Evolutionary conservation across 2,797 vertebrate genomes (phyloP), one percentile per base, ranked within the genome.

Genomic region (Chrysocyon brachyurus): DNA sequence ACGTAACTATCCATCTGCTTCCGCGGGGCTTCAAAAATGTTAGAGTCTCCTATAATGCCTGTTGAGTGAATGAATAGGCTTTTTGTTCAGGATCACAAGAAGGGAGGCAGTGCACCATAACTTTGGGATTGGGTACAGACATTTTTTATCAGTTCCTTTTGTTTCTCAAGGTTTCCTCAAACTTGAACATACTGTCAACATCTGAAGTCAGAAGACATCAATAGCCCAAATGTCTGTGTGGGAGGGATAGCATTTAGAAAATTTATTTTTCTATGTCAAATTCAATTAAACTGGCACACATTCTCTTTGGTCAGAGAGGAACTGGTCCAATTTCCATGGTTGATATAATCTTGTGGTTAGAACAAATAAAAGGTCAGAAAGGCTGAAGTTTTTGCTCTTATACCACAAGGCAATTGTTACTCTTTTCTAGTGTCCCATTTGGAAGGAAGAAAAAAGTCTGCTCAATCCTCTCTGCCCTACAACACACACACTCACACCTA

Each of bases 1-100:
- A 99, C 98, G 99, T 99, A 98, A 99, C 89, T 61, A 79, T 75
- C 24, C 9, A 6, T 78, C 56, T 70, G 36, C 24, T 83, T 96
- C n/a, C 75, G 40, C 1, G 0, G 96, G 89, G 75, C 77, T 95
- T 86, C 66, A 84, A 54, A 63, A 83, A 82, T 89, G 54, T 87
- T 79, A 26, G 0, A 0, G 12, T 94, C 40, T 64, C 81, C 12
- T 3, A 0, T 1, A 57, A 91, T 83, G 66, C 75, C 33, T 91
- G 75, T 63, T 56, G 57, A 83, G 26, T 77, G 72, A 93, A 63
- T 91, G 91, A 88, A 90, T 88, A 95, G 63, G 57, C n/a, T 86
- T 94, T 96, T 97, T 97, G 84, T 96, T 92, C 46, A 63, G 16
- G 56, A 59, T 61, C 40, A 82, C 61, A 73, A 72, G 46, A 90